Percentiles rank a stretch among this genome's conserved stretches.
phyloP scores from a whole-genome alignment of 2,888 invertebrate species.

The Eueremaeus valkanovi region DNA sequence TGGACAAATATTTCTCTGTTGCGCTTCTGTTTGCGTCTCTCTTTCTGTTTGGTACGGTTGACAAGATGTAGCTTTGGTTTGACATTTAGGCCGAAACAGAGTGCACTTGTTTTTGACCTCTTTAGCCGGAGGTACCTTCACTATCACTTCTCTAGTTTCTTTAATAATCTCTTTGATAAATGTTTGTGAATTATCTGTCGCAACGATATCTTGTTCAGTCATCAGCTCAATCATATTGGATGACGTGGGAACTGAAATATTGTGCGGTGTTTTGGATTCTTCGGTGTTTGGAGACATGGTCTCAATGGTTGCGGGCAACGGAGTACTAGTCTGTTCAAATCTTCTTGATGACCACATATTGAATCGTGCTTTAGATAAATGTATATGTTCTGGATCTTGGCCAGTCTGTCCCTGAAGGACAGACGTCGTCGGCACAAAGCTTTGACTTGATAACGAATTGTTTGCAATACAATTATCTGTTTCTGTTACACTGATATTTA shows the following conservation, averaged over 20 bases:
- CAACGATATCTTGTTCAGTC: background rate
- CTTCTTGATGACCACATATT: background rate
- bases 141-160: constrained; percentile 57
- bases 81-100: constrained; percentile 70
- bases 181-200: background rate
- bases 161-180: constrained; percentile 17
- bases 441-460: background rate
- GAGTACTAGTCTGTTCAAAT: background rate
- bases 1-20: constrained; percentile 58
- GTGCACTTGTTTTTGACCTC: constrained; percentile 71
- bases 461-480: background rate
- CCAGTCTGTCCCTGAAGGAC: background rate
- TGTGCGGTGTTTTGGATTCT: background rate
- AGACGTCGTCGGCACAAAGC: constrained; percentile 7
- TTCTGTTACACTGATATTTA: background rate
- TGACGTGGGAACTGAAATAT: background rate
- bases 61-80: constrained; percentile 68
- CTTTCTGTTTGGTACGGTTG: constrained; percentile 60
- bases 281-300: background rate
- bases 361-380: background rate
- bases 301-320: background rate
- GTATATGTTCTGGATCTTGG: background rate
- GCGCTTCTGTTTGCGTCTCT: constrained; percentile 50
- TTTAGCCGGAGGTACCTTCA: constrained; percentile 70
- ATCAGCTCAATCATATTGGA: background rate